Base-by-base conservation (phyloP, 1,140 invertebrate species). In the Hormaphis cornu region DNA sequence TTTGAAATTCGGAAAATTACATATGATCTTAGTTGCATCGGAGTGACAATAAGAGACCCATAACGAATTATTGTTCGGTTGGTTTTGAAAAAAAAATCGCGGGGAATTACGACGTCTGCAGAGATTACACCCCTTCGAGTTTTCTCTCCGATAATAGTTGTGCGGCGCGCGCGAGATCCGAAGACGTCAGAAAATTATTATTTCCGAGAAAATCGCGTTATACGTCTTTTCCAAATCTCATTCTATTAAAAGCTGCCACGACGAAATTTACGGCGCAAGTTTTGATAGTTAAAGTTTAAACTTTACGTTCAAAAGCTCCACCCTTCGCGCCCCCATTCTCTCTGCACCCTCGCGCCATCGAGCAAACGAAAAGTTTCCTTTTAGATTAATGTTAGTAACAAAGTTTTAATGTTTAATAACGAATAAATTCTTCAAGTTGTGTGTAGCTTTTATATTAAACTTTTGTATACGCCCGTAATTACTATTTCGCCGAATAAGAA, bases 341-440 rank as follows among this genome's bases (percentile, higher is more conserved):
- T 33, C 4, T 33, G 5, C 30, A 33, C 46, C 46, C 20, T 9
- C 5, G 3, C 18, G 16, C 46, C n/a, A 50, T 8, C 18, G 44
- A 7, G 42, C 30, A 48, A 66, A 66, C 46, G 61, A 66, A 66
- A 66, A 66, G 61, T 66, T 66, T 66, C 61, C 61, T 48, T 66
- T 66, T 66, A 50, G 61, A 66, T 66, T 66, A 66, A 66, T 66
- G 61, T 66, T 66, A 66, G 61, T 66, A 66, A 44, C 61, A 66
- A 66, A 66, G 61, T 66, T 66, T 66, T 66, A 66, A 66, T 66
- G 61, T 66, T 66, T 66, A 66, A 66, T 66, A 66, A 66, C 61
- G 61, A 66, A 66, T 66, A 66, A 66, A 66, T 66, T 66, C 61
- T 66, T 66, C 61, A 66, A 66, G 61, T 66, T 66, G 61, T n/a